Conservation (phyloP, 2,888 invertebrate genomes). For the Rotaria sp. region DNA sequence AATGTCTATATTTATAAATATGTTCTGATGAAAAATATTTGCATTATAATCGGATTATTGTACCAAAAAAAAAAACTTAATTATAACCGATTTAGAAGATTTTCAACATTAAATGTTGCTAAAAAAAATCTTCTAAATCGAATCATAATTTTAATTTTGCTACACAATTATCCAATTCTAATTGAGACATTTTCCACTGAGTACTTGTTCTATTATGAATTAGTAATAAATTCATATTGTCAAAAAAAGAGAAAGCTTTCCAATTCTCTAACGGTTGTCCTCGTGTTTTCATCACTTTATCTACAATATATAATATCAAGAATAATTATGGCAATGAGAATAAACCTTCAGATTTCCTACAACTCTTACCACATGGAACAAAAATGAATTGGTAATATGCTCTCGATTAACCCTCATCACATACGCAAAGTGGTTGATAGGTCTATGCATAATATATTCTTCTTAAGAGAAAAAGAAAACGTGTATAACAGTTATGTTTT, state of each 20-base stretch:
- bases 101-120: no score
- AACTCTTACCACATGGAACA: not conserved
- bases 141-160: no score
- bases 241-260: not conserved
- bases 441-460: not conserved
- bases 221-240: not conserved
- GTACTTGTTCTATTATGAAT: not conserved
- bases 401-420: not conserved
- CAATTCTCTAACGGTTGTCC: not conserved
- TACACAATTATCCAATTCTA: no score
- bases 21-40: no score
- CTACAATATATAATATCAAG: not conserved
- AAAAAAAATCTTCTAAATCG: no score
- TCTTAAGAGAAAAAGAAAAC: not conserved
- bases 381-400: slow-evolving; percentile 3
- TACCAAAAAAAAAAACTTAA: no score
- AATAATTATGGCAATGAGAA: not conserved
- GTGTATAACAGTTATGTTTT: not conserved
- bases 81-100: no score
- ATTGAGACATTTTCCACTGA: no score
- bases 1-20: not conserved
- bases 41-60: no score
- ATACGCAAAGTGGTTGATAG: not conserved
- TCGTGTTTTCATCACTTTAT: slow-evolving; percentile 5
- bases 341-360: not conserved